Percentiles rank a stretch among this genome's conserved stretches.
These are phyloP conservation scores for Zophobas atratus DNA, from an alignment of 1,140 invertebrate genomes.

Conservation along the genomic window DNA sequence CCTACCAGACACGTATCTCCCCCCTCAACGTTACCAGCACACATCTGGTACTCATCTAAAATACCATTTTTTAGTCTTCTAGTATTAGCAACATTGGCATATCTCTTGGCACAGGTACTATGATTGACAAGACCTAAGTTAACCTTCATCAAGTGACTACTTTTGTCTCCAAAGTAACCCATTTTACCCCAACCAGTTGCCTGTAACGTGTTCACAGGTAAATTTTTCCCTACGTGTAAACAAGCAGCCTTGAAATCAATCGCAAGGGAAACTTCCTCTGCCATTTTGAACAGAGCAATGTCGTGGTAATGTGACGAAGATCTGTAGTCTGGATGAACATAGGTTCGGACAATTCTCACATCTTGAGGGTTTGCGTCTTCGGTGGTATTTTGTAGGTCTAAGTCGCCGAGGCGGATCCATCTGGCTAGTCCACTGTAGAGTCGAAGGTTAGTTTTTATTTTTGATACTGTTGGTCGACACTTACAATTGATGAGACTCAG, in stretches of 20 bases:
- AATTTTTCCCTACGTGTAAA: slow-evolving; percentile 56
- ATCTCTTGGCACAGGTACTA: slow-evolving; percentile 54
- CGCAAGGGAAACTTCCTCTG: slow-evolving; percentile 62
- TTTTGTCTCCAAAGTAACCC: slow-evolving; percentile 59
- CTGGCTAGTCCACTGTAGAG: slow-evolving; percentile 45
- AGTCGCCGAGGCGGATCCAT: slow-evolving; percentile 50
- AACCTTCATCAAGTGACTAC: slow-evolving; percentile 71
- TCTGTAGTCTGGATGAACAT: slow-evolving; percentile 67
- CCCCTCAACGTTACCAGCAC: slow-evolving; percentile 52
- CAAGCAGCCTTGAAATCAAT: slow-evolving; percentile 69
- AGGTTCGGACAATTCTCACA: slow-evolving; percentile 55
- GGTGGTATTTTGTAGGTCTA: slow-evolving; percentile 39
- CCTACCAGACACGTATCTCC: slow-evolving; percentile 58
- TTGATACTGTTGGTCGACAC: neutral
- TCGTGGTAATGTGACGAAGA: slow-evolving; percentile 68
- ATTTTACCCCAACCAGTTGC: slow-evolving; percentile 71
- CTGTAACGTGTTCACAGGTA: slow-evolving; percentile 1
- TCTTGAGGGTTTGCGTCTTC: slow-evolving; percentile 48
- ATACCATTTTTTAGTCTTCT: slow-evolving; percentile 47
- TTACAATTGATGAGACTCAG: slow-evolving; percentile 46
- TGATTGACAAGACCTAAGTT: slow-evolving; percentile 63
- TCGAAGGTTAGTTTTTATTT: neutral
- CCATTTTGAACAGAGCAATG: slow-evolving; percentile 70
- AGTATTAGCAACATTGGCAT: neutral
- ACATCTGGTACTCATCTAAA: slow-evolving; percentile 53